These are phyloP conservation scores for Agapornis roseicollis DNA, from an alignment of 2,113 vertebrate genomes.

Conservation along the genomic window DNA sequence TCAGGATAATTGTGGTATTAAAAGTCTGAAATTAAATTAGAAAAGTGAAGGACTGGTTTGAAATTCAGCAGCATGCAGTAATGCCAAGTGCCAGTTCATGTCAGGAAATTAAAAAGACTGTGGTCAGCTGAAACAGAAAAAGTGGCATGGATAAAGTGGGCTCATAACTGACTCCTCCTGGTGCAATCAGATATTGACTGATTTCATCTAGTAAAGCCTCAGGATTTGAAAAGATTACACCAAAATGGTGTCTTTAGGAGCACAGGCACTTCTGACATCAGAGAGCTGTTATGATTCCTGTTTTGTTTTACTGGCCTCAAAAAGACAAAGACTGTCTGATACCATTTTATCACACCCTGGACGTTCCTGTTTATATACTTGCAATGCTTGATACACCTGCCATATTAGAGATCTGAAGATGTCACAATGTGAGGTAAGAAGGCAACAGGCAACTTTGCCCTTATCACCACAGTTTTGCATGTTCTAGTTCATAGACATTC, in stretches of 20 bases:
- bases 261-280: background rate
- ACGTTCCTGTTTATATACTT: background rate
- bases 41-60: background rate
- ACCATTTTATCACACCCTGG: background rate
- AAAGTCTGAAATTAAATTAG: conserved; percentile 18
- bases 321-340: background rate
- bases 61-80: background rate
- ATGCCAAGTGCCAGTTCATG: background rate
- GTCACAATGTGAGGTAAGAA: background rate
- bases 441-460: background rate
- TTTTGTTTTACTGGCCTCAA: background rate
- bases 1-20: background rate
- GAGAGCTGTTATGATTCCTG: background rate
- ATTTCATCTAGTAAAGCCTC: background rate
- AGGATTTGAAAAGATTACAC: background rate
- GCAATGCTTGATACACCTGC: background rate
- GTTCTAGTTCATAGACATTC: background rate
- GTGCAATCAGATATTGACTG: background rate
- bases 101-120: conserved; percentile 1
- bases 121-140: background rate
- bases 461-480: background rate
- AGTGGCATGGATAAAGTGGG: background rate
- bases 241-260: background rate
- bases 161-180: background rate
- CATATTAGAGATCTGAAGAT: background rate